phyloP scores from a whole-genome alignment of 2,797 vertebrate species.

The Cirrhinus molitorella region DNA sequence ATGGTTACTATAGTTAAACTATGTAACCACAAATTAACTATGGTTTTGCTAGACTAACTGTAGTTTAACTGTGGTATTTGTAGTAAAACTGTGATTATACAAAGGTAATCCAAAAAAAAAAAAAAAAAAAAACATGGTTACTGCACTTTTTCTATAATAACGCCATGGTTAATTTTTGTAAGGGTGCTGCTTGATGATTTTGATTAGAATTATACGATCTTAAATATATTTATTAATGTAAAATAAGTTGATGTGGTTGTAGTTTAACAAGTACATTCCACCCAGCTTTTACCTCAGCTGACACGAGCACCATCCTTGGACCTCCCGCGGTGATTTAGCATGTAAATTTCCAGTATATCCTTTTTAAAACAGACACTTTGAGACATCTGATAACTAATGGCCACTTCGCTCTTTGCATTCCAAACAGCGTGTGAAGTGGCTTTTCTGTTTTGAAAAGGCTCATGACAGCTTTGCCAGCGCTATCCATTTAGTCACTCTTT shows the following conservation, averaged over 20 bases:
- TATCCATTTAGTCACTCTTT: conserved; percentile 67
- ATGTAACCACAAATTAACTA: too few species aligned
- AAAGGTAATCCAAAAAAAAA: too few species aligned
- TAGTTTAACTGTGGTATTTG: too few species aligned
- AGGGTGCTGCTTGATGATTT: too few species aligned
- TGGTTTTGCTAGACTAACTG: too few species aligned
- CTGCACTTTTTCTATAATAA: too few species aligned
- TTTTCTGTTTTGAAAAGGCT: conserved; percentile 66
- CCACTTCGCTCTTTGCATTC: conserved; percentile 74
- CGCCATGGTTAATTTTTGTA: too few species aligned
- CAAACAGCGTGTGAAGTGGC: conserved; percentile 60
- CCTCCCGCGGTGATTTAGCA: conserved; percentile 11
- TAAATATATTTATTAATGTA: neutral
- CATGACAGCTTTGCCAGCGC: conserved; percentile 69
- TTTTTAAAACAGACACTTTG: conserved; percentile 27
- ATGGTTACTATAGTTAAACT: too few species aligned
- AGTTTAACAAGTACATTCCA: neutral
- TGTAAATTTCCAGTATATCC: conserved; percentile 37
- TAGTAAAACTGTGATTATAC: too few species aligned
- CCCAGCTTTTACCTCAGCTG: neutral
- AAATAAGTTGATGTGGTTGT: neutral
- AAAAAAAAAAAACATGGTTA: too few species aligned
- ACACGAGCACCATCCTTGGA: neutral
- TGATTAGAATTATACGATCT: neutral
- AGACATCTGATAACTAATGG: conserved; percentile 58